A percentile compares a stretch with the other conserved stretches of the same genome.
These are phyloP conservation scores for Tachypleus tridentatus DNA, from an alignment of 1,140 invertebrate species.

Conservation along the genomic window DNA sequence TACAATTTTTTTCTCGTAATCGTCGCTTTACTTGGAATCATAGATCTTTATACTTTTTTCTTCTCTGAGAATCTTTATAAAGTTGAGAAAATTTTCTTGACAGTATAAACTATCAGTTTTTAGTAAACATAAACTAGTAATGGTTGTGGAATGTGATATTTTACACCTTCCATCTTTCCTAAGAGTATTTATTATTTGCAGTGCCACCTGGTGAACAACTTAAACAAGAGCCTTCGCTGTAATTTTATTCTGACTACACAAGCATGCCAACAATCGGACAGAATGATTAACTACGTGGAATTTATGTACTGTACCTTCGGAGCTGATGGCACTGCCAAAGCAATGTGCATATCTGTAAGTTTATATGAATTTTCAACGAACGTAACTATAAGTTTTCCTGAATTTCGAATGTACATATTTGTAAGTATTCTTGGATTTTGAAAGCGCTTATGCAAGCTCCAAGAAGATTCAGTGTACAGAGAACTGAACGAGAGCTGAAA, in stretches of 20 bases:
- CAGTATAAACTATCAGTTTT: no score
- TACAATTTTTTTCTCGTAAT: no score
- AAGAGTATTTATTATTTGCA: neutral
- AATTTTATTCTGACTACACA: neutral
- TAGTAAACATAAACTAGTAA: no score
- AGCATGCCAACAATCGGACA: neutral
- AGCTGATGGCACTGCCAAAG: neutral
- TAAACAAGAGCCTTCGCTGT: neutral
- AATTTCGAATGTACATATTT: neutral
- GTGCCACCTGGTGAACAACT: neutral
- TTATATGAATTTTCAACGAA: neutral
- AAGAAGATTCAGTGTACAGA: no score
- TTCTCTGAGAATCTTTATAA: no score
- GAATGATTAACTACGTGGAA: neutral
- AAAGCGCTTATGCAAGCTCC: no score
- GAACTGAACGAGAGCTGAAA: no score
- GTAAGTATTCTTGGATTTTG: neutral
- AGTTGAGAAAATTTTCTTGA: no score
- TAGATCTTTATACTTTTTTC: no score
- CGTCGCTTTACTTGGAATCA: no score
- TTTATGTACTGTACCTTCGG: constrained; percentile 1
- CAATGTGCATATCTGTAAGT: neutral
- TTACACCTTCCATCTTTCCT: no score
- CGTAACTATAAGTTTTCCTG: neutral
- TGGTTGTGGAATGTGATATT: no score